Percentiles rank a stretch among this genome's conserved stretches.
These are phyloP conservation scores for Corbicula japonica DNA, from an alignment of 2,888 invertebrate species.

Conservation along the genomic window DNA sequence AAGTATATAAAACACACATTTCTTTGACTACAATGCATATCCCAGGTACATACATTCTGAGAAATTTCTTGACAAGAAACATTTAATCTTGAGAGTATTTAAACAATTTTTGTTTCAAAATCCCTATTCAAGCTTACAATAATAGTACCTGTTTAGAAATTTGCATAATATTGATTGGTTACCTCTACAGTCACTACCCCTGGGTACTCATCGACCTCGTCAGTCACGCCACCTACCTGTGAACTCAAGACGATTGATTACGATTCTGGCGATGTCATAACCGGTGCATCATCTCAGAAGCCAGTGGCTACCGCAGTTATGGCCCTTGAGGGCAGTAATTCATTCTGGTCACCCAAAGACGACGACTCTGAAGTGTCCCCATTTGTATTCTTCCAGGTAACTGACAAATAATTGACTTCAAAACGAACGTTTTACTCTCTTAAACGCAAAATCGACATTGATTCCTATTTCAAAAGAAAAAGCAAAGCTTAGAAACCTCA, in stretches of 20 bases:
- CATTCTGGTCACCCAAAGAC: slow-evolving; percentile 49
- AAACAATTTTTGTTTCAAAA: too few species aligned
- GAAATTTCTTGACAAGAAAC: too few species aligned
- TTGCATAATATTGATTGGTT: too few species aligned
- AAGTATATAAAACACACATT: too few species aligned
- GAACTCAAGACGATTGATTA: slow-evolving; percentile 44
- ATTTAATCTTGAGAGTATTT: too few species aligned
- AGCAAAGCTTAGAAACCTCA: too few species aligned
- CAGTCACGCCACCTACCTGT: slow-evolving; percentile 45
- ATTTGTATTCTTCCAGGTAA: slow-evolving; percentile 52
- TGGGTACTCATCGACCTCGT: slow-evolving; percentile 35
- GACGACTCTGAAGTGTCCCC: slow-evolving; percentile 45
- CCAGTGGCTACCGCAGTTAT: slow-evolving; percentile 38
- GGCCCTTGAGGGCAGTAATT: slow-evolving; percentile 52
- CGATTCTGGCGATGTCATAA: slow-evolving; percentile 33
- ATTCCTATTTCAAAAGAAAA: too few species aligned
- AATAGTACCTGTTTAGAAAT: too few species aligned
- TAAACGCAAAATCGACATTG: too few species aligned
- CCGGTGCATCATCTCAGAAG: slow-evolving; percentile 53
- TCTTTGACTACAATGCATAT: too few species aligned
- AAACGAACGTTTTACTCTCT: not conserved
- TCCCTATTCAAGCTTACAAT: too few species aligned
- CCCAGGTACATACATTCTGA: too few species aligned
- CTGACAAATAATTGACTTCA: not conserved
- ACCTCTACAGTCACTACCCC: slow-evolving; percentile 49